phyloP scores from a whole-genome alignment of 37 sponge, comb jelly and placozoan genomes.

The Mnemiopsis leidyi region DNA sequence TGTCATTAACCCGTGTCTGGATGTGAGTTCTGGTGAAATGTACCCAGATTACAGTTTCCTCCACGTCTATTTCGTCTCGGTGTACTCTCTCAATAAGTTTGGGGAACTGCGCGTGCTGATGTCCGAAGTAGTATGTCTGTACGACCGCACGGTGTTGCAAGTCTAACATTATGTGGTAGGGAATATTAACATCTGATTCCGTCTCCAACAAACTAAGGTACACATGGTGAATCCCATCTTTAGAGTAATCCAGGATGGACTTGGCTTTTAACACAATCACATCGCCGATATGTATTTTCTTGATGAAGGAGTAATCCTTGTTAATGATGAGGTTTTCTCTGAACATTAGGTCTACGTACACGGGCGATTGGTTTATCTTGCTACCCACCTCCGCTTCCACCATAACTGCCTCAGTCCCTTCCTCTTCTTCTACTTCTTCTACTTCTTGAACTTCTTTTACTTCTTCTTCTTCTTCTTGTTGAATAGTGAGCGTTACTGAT shows the following conservation, averaged over 20 bases:
- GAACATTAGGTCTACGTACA: background rate
- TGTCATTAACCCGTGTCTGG: background rate
- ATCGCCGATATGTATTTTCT: background rate
- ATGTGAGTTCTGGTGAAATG: background rate
- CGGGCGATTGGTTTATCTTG: too few species aligned
- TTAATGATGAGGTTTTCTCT: background rate
- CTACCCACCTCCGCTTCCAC: too few species aligned
- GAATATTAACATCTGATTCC: background rate
- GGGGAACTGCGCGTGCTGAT: background rate
- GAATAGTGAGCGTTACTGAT: conserved; percentile 1
- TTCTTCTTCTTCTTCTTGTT: background rate
- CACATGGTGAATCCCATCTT: background rate
- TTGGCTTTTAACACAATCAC: background rate
- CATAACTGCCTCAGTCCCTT: background rate
- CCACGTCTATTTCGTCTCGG: background rate
- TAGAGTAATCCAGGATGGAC: too few species aligned
- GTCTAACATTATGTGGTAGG: background rate
- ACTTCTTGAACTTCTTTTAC: background rate
- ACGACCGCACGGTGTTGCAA: background rate
- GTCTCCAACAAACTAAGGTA: background rate
- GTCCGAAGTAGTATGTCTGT: conserved; percentile 32
- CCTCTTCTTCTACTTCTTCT: background rate
- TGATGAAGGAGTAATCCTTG: background rate
- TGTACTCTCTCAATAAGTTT: background rate
- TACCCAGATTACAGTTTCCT: background rate